phyloP scores from a whole-genome alignment of 2,113 vertebrate species.

The Columbina picui region DNA sequence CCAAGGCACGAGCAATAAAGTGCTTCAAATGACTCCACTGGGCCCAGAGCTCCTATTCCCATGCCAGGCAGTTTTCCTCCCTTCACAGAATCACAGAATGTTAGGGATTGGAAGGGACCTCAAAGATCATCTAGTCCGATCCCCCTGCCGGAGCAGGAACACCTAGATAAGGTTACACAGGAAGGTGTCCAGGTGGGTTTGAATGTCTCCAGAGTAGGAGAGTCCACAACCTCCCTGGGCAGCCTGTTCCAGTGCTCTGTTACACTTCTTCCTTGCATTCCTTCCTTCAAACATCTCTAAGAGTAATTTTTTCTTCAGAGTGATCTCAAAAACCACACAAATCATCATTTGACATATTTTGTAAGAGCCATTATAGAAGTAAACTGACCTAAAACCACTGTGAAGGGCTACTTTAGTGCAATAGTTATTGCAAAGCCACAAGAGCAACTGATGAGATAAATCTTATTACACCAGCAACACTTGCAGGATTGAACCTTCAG shows the following conservation, averaged over 20 bases:
- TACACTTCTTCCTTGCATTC: background rate
- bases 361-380: background rate
- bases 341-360: background rate
- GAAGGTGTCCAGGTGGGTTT: too few species aligned
- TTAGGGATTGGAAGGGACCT: too few species aligned
- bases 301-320: background rate
- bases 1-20: slow-evolving; percentile 20
- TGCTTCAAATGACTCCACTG: background rate
- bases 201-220: too few species aligned
- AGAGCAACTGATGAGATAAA: background rate
- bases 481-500: background rate
- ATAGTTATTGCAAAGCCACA: background rate
- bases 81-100: background rate
- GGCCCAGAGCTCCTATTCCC: background rate
- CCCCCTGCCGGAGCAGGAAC: too few species aligned
- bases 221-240: too few species aligned
- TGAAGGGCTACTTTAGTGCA: background rate
- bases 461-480: fast-evolving
- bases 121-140: too few species aligned
- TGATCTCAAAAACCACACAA: background rate
- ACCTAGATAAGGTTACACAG: too few species aligned
- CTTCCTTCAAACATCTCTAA: background rate
- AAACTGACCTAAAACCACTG: background rate
- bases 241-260: too few species aligned
- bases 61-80: background rate